Base-by-base conservation (phyloP, 1,140 invertebrate species). In the Nixonia krombeini region DNA sequence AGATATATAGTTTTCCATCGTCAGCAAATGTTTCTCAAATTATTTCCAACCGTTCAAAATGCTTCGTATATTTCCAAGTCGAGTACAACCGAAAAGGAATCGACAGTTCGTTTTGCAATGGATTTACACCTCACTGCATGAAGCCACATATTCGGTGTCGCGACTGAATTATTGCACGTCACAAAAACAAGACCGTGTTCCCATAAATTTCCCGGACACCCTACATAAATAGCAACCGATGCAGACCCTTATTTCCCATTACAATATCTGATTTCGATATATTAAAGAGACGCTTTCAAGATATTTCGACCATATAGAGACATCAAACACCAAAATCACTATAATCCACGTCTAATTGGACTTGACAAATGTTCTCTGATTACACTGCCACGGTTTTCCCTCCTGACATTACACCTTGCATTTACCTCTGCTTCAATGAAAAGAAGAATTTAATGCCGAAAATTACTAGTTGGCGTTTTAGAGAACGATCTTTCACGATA, bases 241-340 rank as follows among this genome's bases (percentile, higher is more conserved):
- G 17, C 15, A 15, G 26, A 16, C 40, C 28, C 40, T 41, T 15
- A 40, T 17, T 63, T 47, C 16, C 40, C 46, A 76, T 79, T 77
- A 76, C 71, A 58, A 61, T 80, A 76, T 79, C 70, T 59, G 57
- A 73, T 80, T 75, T 78, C 78, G 51, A 62, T 59, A 74, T 42
- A 61, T 63, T 61, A 68, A 62, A 69, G 57, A 73, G 65, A 46
- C 41, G 45, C 49, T 72, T 50, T 56, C 46, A 45, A 40, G 55
- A 66, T 55, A 63, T 33, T 63, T 50, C 57, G 49, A 49, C 47
- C 63, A 70, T 74, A 76, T 76, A 67, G 70, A 75, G 73, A 68
- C 51, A 61, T 58, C 47, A 66, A 70, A 72, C 62, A 26, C 50
- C 44, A 17, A 58, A 66, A 66, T 66, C 55, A 66, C 49, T 35